These are phyloP conservation scores for Caradrina clavipalpis DNA, from an alignment of 2,888 invertebrate genomes.

Conservation along the genomic window DNA sequence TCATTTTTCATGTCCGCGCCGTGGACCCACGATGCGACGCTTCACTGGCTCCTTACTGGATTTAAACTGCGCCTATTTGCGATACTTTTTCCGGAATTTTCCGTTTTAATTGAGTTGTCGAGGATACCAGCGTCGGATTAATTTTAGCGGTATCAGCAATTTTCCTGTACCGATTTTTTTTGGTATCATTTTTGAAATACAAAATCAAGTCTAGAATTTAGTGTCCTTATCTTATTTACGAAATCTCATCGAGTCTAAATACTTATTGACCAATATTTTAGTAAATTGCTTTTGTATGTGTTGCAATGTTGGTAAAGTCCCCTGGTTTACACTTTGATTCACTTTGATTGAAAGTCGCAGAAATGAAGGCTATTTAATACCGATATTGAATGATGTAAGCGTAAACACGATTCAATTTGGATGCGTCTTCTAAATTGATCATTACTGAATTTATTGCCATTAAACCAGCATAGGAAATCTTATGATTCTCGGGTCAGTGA, in stretches of 20 bases:
- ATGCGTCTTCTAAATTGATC: too few relatives aligned
- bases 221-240: too few relatives aligned
- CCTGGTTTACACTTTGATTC: neutral
- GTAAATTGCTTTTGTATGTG: too few relatives aligned
- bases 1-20: conserved; percentile 56
- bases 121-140: neutral
- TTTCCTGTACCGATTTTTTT: too few relatives aligned
- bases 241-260: too few relatives aligned
- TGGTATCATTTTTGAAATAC: too few relatives aligned
- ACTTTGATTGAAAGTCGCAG: neutral
- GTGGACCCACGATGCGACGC: conserved; percentile 38
- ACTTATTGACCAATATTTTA: too few relatives aligned
- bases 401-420: too few relatives aligned
- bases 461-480: neutral
- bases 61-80: conserved; percentile 43
- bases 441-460: too few relatives aligned
- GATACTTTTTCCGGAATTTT: conserved; percentile 20
- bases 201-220: too few relatives aligned
- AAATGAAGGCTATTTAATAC: too few relatives aligned
- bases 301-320: neutral
- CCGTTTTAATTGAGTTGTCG: conserved; percentile 11
- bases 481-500: neutral
- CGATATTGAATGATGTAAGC: too few relatives aligned
- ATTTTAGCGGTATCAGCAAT: neutral
- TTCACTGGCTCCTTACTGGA: conserved; percentile 48